Evolutionary conservation across 2,113 vertebrate species (phyloP).

Genomic region (Parus major): DNA sequence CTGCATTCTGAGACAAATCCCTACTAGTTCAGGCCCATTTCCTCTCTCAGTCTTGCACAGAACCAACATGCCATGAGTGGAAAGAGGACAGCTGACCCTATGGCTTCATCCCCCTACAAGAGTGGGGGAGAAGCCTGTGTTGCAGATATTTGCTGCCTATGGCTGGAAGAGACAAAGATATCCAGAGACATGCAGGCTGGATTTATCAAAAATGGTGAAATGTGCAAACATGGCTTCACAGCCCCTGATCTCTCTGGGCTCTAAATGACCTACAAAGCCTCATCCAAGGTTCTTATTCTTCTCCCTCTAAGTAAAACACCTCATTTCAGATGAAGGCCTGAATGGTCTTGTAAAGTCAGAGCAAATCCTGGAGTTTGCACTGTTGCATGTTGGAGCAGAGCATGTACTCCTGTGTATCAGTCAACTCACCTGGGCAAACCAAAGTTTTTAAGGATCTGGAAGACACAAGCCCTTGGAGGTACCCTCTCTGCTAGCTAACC

Average conservation of each 20-base stretch:
- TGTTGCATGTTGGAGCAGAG: background rate
- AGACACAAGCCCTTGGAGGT: background rate
- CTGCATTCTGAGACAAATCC: background rate
- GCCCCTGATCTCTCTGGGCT: background rate
- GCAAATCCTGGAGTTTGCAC: background rate
- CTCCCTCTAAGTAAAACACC: background rate
- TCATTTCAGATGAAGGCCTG: background rate
- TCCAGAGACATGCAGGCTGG: background rate
- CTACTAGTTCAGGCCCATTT: background rate
- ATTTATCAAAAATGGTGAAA: background rate
- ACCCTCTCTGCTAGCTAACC: background rate
- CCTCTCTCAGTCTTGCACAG: background rate
- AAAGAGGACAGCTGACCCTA: background rate
- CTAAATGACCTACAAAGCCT: background rate
- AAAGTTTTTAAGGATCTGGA: background rate
- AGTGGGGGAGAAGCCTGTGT: accelerated
- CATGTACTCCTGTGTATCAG: background rate
- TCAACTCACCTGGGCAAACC: background rate
- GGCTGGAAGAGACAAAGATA: background rate
- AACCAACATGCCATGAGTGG: background rate
- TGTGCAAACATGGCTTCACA: background rate
- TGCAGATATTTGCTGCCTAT: background rate
- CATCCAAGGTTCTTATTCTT: background rate
- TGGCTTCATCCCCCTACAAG: background rate
- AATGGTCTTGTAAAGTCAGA: background rate